phyloP scores from a whole-genome alignment of 1,140 invertebrate genomes.

The Rhizoglyphus robini region DNA sequence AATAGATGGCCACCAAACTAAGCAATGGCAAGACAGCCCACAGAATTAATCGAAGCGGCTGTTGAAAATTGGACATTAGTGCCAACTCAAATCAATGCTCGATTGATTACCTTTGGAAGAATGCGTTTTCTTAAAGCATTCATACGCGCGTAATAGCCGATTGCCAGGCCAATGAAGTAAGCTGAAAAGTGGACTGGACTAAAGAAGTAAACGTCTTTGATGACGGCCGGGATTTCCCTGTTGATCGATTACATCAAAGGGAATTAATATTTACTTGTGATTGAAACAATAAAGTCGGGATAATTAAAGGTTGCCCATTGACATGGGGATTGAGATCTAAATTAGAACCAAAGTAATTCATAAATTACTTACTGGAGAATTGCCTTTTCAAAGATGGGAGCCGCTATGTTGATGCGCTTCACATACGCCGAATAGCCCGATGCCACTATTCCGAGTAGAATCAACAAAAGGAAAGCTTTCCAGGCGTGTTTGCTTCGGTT shows the following conservation, averaged over 20 bases:
- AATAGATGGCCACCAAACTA: neutral
- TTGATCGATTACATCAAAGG: neutral
- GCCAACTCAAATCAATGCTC: neutral
- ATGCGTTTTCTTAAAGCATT: neutral
- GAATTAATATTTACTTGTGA: neutral
- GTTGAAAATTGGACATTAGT: neutral
- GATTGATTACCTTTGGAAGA: constrained; percentile 2
- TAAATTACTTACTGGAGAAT: constrained; percentile 14
- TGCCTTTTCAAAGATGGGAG: constrained; percentile 12
- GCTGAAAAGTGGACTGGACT: constrained; percentile 12
- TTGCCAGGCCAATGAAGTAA: constrained; percentile 16
- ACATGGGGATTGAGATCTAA: neutral
- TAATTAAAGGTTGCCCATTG: neutral
- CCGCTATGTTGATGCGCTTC: neutral
- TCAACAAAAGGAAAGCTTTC: neutral
- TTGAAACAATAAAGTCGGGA: neutral
- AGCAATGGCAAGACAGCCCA: constrained; percentile 12
- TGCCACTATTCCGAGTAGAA: constrained; percentile 13
- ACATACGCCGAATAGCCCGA: constrained; percentile 3
- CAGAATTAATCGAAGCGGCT: neutral
- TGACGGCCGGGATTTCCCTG: constrained; percentile 8
- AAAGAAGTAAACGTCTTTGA: constrained; percentile 1
- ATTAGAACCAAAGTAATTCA: neutral
- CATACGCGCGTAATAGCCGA: constrained; percentile 2
- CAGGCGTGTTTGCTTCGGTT: neutral